A percentile compares a stretch with the other conserved stretches of the same genome.
phyloP scores from a whole-genome alignment of 2,888 invertebrate species.

The Apodemia mormo region DNA sequence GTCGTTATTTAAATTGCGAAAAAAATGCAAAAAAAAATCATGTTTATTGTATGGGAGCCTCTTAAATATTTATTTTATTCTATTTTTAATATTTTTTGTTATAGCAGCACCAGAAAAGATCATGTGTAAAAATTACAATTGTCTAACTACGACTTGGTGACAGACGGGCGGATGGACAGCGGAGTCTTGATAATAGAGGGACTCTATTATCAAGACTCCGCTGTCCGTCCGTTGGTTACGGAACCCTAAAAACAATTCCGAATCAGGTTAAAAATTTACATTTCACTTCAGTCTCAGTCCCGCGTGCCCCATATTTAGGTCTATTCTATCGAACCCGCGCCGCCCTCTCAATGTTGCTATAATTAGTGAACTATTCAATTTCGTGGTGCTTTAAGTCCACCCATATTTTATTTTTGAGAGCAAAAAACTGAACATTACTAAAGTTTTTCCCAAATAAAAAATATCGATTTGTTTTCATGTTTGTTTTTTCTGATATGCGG shows the following conservation, averaged over 20 bases:
- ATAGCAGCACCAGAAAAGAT: too few species aligned
- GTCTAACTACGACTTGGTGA: too few species aligned
- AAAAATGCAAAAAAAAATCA: too few species aligned
- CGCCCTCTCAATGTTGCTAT: conserved; percentile 57
- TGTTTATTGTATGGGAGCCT: too few species aligned
- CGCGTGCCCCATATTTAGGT: conserved; percentile 22
- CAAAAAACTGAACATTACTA: conserved; percentile 4
- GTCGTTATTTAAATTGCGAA: too few species aligned
- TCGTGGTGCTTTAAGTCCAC: conserved; percentile 47
- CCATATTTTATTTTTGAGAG: conserved; percentile 47
- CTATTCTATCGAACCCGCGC: conserved; percentile 49
- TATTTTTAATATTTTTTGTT: too few species aligned
- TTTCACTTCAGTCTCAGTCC: not conserved
- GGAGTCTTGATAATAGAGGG: too few species aligned
- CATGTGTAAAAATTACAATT: too few species aligned
- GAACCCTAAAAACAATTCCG: not conserved
- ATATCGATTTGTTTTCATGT: not conserved
- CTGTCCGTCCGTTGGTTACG: too few species aligned
- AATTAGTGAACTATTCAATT: conserved; percentile 57
- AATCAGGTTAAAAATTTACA: not conserved
- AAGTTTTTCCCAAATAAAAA: conserved; percentile 4
- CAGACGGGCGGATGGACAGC: not conserved
- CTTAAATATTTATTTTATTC: too few species aligned
- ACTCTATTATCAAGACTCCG: too few species aligned
- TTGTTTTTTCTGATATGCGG: not conserved